phyloP scores from a whole-genome alignment of 2,888 invertebrate species.

The Cryptus armator region DNA sequence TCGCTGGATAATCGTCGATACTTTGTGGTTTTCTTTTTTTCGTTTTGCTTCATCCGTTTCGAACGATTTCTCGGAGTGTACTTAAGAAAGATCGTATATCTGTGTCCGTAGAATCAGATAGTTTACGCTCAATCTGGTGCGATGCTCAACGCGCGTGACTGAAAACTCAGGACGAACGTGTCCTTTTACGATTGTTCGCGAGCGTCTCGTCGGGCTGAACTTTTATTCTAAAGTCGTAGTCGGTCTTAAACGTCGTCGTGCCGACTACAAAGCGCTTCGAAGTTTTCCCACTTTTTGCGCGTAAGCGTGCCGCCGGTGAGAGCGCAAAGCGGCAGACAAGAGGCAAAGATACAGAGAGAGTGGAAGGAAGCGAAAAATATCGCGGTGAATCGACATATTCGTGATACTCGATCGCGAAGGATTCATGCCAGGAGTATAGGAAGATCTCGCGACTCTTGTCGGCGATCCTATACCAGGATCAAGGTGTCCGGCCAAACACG shows the following conservation, averaged over 20 bases:
- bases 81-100: conserved; percentile 60
- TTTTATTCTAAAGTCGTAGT: conserved; percentile 63
- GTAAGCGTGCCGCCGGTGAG: conserved; percentile 62
- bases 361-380: conserved; percentile 57
- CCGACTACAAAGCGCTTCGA: conserved; percentile 66
- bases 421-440: conserved; percentile 59
- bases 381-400: conserved; percentile 58
- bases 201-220: conserved; percentile 21
- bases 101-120: conserved; percentile 60
- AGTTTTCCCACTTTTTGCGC: conserved; percentile 49
- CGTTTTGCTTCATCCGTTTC: neutral
- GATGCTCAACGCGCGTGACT: conserved; percentile 38
- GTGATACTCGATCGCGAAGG: conserved; percentile 57
- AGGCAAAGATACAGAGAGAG: conserved; percentile 50
- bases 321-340: conserved; percentile 34
- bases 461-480: conserved; percentile 56
- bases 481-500: conserved; percentile 67
- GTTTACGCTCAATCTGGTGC: conserved; percentile 44
- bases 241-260: conserved; percentile 41
- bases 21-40: conserved; percentile 17
- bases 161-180: conserved; percentile 61
- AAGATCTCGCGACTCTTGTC: conserved; percentile 37
- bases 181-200: conserved; percentile 63
- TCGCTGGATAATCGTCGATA: conserved; percentile 58
- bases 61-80: conserved; percentile 59